Evolutionary conservation across 2,888 invertebrate species (phyloP), one percentile per base, ranked within the genome.

Genomic region (Drosophila greeni): DNA sequence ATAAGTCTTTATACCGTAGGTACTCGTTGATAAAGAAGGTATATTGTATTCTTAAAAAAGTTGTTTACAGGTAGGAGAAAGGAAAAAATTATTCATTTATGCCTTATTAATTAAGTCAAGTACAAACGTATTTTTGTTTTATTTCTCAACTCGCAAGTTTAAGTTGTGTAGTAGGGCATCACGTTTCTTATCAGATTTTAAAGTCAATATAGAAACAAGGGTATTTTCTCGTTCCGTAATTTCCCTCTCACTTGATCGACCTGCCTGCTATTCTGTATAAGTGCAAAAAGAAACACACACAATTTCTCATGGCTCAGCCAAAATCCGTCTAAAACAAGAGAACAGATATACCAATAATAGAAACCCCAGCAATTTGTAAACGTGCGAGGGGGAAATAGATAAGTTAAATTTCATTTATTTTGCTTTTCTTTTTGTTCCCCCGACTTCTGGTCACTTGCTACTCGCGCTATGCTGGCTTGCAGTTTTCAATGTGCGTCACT

Each of bases 401-500:
- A 51, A 66, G 36, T 29, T 67, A 53, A 73, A 48, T 61, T 72
- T 65, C 33, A 47, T 53, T 40, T 69, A 42, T 53, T 34, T 57
- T 47, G 29, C 56, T 58, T 65, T 31, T 31, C 45, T 20, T 62
- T 37, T 52, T 42, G 37, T 43, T 62, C 48, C 53, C 36, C 33
- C 56, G 62, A 48, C 48, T 70, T 54, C 58, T 55, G 66, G 52
- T 66, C 57, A 71, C 59, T 65, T 51, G 66, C 36, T 23, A 33
- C 42, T 57, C 33, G 39, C 37, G 51, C 61, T 40, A 31, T 62
- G 62, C 62, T 43, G 34, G 66, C 52, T 69, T 67, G 67, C 67
- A 67, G 49, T 66, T 56, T 72, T 66, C 61, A 39, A 75, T 76
- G 79, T 82, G 73, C 81, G 84, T 81, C 81, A 81, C 82, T 73